Conservation (phyloP, 2,888 invertebrate genomes). For the Eueremaeus valkanovi region DNA sequence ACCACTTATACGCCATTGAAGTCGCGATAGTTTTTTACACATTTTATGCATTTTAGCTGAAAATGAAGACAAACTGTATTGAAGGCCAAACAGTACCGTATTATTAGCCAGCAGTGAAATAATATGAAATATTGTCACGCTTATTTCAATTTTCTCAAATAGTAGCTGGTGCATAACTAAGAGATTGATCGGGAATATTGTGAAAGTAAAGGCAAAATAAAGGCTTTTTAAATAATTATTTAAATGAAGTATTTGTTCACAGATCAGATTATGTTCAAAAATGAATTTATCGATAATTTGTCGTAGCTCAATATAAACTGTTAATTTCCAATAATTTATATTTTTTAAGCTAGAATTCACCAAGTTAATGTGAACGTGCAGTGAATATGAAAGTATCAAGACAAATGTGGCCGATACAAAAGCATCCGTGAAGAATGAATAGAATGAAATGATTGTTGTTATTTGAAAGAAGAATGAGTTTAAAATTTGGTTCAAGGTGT, state of each 20-base stretch:
- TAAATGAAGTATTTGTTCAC: neutral
- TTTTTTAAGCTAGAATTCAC: neutral
- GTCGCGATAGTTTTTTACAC: neutral
- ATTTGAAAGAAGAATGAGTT: neutral
- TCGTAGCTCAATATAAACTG: neutral
- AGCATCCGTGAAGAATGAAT: neutral
- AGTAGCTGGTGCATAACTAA: neutral
- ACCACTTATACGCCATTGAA: constrained; percentile 1
- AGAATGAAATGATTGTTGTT: neutral
- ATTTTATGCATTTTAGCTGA: neutral
- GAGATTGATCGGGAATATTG: neutral
- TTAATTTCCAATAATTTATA: neutral
- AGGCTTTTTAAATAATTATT: neutral
- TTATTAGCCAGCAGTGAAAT: neutral
- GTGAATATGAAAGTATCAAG: neutral
- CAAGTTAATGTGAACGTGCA: neutral
- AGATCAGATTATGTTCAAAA: neutral
- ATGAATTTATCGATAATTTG: neutral
- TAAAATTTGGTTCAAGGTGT: neutral
- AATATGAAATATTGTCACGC: neutral
- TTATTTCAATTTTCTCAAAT: neutral
- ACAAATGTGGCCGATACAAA: neutral
- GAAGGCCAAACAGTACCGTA: neutral
- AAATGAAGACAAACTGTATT: neutral
- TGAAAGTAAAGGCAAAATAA: neutral